Base-by-base conservation (phyloP, 2,113 vertebrate species). In the Protomyctophum bolini region DNA sequence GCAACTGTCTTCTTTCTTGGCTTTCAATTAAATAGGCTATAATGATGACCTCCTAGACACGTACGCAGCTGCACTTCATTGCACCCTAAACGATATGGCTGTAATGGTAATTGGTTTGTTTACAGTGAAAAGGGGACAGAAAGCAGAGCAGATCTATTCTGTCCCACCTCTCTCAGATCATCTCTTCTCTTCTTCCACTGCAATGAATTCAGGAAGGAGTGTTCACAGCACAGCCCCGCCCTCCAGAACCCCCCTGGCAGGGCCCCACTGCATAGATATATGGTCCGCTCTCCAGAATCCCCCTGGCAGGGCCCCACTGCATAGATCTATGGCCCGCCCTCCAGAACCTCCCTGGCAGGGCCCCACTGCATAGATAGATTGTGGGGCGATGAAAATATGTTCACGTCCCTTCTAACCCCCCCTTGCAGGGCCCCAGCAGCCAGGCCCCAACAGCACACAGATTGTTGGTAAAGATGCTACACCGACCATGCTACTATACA, bases 1-100 rank as follows among this genome's bases (percentile, higher is more conserved):
- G 68, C 41, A 74, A 66, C 70, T 62, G 84, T 79, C 80, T 71
- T 85, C 62, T 55, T 21, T 46, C 47, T 61, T n/a, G 14, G 55
- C 21, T 67, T 52, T 11, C 21, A 21, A 21, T 21, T 21, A 21
- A 21, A 21, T 21, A 11, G 10, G 66, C 45, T 41, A 41, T 41
- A 4, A 41, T 41, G 3, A 41, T 21, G 21, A 21, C 21, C 21
- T 21, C 33, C 76, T 58, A 67, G 60, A 76, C 56, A 50, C 21
- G 6, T 55, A 14, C 10, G 59, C 8, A 11, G 1, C 47, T 45
- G 12, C 12, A 59, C 76, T 66, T 77, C 82, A 85, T 77, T 21
- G 59, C 73, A 12, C 8, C 33, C 3, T 4, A 41, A 41, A 6
- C 33, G 3, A 41, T 41, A 41, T 41, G 33, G 1, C 33, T 41